Conservation (phyloP, 2,797 vertebrate species). For the Atherinosoma microstoma region DNA sequence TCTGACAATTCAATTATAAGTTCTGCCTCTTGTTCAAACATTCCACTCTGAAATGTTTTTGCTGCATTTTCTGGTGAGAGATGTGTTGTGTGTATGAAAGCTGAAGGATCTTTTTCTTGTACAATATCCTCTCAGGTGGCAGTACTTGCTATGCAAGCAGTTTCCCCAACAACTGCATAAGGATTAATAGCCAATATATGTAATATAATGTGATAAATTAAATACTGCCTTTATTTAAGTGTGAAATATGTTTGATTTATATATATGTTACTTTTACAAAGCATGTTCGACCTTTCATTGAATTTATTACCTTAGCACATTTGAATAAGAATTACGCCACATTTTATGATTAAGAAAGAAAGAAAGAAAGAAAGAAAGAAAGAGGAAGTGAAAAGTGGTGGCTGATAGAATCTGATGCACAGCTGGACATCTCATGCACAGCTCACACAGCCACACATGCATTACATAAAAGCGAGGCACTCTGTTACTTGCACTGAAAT, state of each 20-base stretch:
- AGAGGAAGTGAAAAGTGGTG: constrained; percentile 43
- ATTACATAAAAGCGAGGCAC: constrained; percentile 49
- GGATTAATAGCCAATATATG: not conserved
- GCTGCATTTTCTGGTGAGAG: not conserved
- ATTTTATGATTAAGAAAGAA: not conserved
- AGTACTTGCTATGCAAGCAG: constrained; percentile 1
- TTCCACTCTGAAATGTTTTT: not conserved
- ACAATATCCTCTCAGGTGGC: not conserved
- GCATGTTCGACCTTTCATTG: not conserved
- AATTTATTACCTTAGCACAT: not conserved
- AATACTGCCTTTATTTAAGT: not conserved
- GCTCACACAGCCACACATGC: not conserved
- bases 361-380: not conserved
- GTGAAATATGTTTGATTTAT: not conserved
- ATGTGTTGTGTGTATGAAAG: not conserved
- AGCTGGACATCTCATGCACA: constrained; percentile 17
- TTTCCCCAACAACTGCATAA: constrained; percentile 6
- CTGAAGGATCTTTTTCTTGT: not conserved
- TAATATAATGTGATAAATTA: not conserved
- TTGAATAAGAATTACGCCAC: not conserved
- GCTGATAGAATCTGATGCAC: constrained; percentile 16
- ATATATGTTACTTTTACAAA: not conserved
- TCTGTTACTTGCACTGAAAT: constrained; percentile 22
- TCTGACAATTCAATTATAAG: not conserved
- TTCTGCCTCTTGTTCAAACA: not conserved